Base-by-base conservation (phyloP, 2,888 invertebrate genomes). In the Pyrrhia umbra region DNA sequence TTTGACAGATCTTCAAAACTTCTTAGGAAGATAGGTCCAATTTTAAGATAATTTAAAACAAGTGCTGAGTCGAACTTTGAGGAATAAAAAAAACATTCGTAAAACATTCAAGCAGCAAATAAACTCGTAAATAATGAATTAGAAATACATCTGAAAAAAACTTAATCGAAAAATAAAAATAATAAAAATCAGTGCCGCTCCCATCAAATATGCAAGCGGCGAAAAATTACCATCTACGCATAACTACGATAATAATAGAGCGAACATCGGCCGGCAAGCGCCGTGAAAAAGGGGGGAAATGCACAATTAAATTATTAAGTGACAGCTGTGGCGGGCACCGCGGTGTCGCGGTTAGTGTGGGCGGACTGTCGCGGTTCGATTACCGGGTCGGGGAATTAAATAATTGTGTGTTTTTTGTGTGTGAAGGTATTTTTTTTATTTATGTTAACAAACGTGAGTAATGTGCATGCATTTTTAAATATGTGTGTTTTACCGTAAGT, bases 251-350 rank as follows among this genome's bases (percentile, higher is more conserved):
- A 59, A 73, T 75, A 68, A 71, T 76, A 59, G 61, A 47, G 49
- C 49, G 49, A 58, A 54, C 58, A 40, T 42, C 46, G 59, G 46
- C 50, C 51, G 43, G 45, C 60, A 62, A 82, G 80, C 80, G 77
- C 77, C 69, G 85, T 79, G 83, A 82, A 85, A 85, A 86, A 83
- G 84, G 86, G 85, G 87, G 88, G 88, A 89, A 90, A 85, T 88
- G 86, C 80, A 87, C 90, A 92, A 92, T 91, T 90, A 90, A 90
- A 90, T 91, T 91, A 90, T 89, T 90, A 86, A 88, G 82, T 83
- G 89, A 87, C 91, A 91, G 90, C 89, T 90, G 92, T 68, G 81
- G 69, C 59, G 78, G 59, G 65, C 76, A 57, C 58, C 55, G 56
- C 45, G 82, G 84, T 73, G 58, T 52, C 67, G 85, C 67, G 77